These are phyloP conservation scores for Rhadina sibilatrix DNA, from an alignment of 2,113 vertebrate species.

Conservation along the genomic window DNA sequence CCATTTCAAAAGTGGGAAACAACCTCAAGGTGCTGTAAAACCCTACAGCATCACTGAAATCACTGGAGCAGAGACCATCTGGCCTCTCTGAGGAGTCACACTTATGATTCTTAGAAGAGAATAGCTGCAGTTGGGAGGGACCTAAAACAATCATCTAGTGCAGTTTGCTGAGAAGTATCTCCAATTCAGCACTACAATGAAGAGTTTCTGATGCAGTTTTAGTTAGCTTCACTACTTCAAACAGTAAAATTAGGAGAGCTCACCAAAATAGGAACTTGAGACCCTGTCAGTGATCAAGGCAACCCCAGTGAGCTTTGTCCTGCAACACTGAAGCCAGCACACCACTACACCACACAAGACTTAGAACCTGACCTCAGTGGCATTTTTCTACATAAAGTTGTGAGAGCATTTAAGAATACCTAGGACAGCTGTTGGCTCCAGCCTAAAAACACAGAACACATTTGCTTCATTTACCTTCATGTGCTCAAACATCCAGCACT, in stretches of 20 bases:
- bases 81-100: neutral
- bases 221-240: neutral
- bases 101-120: neutral
- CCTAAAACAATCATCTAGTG: neutral
- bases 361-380: neutral
- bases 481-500: neutral
- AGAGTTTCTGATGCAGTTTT: neutral
- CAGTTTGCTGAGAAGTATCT: neutral
- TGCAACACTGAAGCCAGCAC: neutral
- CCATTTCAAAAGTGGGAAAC: neutral
- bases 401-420: neutral
- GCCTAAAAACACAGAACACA: neutral
- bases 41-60: neutral
- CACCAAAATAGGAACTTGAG: neutral
- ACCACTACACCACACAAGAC: neutral
- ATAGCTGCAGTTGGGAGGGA: neutral
- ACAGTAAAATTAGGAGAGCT: neutral
- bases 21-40: neutral
- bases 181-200: neutral
- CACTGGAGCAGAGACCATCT: neutral
- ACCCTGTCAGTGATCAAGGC: neutral
- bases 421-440: neutral
- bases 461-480: neutral
- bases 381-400: neutral
- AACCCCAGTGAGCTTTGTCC: neutral